A percentile compares a stretch with the other conserved stretches of the same genome.
These are phyloP conservation scores for Aphodius sticticus DNA, from an alignment of 2,888 invertebrate genomes.

Conservation along the genomic window DNA sequence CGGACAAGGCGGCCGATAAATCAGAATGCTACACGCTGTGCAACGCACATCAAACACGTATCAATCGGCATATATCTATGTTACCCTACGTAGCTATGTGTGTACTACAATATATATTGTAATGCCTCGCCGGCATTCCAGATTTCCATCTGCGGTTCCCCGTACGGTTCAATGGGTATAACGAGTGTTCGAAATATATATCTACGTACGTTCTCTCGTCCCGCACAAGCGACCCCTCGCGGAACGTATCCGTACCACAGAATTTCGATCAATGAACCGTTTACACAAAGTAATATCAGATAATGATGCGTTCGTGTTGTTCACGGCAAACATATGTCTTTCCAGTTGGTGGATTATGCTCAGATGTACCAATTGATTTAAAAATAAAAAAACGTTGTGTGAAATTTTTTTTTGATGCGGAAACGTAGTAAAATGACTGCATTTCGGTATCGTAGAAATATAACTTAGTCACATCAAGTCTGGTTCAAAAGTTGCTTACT, in stretches of 20 bases:
- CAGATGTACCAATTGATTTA: too few species aligned
- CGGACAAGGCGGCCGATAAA: neutral
- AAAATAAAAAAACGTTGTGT: too few species aligned
- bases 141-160: neutral
- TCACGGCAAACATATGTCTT: too few species aligned
- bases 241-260: neutral
- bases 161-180: neutral
- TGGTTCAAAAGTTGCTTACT: too few species aligned
- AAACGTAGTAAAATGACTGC: too few species aligned
- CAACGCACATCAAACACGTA: neutral
- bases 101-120: conserved; percentile 4
- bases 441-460: too few species aligned
- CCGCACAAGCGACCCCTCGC: neutral
- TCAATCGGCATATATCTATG: conserved; percentile 4
- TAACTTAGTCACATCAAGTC: too few species aligned
- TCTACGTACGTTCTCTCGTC: neutral
- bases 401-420: too few species aligned
- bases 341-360: too few species aligned
- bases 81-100: neutral
- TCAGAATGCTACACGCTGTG: neutral
- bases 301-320: neutral
- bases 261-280: conserved; percentile 4
- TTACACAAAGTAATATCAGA: neutral
- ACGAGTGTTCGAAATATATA: neutral
- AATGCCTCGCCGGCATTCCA: neutral